phyloP scores from a whole-genome alignment of 2,797 vertebrate species.

The Cynodonichthys magdalenae region DNA sequence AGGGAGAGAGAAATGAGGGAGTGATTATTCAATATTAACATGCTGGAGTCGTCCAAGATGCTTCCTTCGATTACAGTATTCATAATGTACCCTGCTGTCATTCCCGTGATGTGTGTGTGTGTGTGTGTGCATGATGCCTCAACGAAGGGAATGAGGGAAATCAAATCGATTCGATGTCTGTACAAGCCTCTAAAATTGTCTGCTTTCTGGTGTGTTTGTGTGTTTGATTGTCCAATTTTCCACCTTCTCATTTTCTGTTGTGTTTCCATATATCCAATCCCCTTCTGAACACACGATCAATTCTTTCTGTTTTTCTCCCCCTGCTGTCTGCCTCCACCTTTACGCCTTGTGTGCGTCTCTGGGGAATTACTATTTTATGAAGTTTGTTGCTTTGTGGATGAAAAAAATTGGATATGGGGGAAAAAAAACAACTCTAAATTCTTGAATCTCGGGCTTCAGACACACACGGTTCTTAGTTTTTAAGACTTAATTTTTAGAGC shows the following conservation, averaged over 20 bases:
- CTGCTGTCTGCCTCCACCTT: slow-evolving; percentile 37
- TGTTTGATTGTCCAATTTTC: slow-evolving; percentile 72
- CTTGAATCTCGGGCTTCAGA: slow-evolving; percentile 23
- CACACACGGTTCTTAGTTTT: not conserved
- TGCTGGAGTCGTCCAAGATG: slow-evolving; percentile 66
- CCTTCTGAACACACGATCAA: slow-evolving; percentile 49
- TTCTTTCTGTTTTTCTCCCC: slow-evolving; percentile 42
- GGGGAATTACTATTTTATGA: slow-evolving; percentile 61
- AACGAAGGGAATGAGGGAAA: slow-evolving; percentile 46
- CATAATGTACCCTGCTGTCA: slow-evolving; percentile 69
- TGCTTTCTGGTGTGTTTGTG: slow-evolving; percentile 55
- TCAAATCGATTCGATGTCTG: slow-evolving; percentile 72
- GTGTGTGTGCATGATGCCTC: slow-evolving; percentile 13
- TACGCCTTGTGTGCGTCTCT: slow-evolving; percentile 24
- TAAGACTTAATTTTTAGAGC: not conserved
- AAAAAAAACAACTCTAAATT: slow-evolving; percentile 67
- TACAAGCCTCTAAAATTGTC: slow-evolving; percentile 65
- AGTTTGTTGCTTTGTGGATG: slow-evolving; percentile 59
- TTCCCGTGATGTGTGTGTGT: slow-evolving; percentile 25
- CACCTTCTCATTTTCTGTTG: slow-evolving; percentile 59
- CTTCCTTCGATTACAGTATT: slow-evolving; percentile 72
- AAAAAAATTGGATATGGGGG: slow-evolving; percentile 40
- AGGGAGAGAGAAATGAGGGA: slow-evolving; percentile 44
- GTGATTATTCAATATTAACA: slow-evolving; percentile 81
- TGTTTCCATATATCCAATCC: slow-evolving; percentile 53